These are phyloP conservation scores for Danionella cerebrum DNA, from an alignment of 2,113 vertebrate species.

Conservation along the genomic window DNA sequence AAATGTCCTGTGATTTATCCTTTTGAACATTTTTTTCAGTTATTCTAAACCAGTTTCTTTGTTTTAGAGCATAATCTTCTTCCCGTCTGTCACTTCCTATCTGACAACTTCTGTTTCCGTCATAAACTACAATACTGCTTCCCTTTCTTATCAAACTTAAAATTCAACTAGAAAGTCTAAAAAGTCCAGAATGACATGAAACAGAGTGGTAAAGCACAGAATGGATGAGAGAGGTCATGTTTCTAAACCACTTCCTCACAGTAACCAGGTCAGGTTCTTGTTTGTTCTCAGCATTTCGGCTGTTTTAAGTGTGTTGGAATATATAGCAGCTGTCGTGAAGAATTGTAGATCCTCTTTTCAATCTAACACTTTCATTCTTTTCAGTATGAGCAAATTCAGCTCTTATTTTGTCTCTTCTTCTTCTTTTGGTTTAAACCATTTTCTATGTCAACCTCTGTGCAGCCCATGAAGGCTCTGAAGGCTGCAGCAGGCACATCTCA, in stretches of 20 bases:
- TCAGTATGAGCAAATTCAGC: background rate
- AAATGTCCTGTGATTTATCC: background rate
- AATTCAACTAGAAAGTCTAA: background rate
- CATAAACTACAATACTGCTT: conserved; percentile 22
- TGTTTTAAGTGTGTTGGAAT: background rate
- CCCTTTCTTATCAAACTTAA: background rate
- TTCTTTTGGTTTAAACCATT: too few relatives aligned
- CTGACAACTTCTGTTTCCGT: conserved; percentile 21
- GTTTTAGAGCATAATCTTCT: background rate
- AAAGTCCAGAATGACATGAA: background rate
- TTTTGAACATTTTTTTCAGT: background rate
- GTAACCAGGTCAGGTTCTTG: background rate
- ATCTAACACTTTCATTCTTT: background rate
- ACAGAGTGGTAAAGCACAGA: background rate
- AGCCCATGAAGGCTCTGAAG: conserved; percentile 67
- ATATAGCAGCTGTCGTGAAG: background rate
- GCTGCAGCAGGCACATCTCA: conserved; percentile 68
- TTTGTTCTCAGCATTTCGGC: background rate
- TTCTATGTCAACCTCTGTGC: too few relatives aligned
- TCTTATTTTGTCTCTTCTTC: background rate
- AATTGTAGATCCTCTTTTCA: background rate
- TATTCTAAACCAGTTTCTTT: background rate
- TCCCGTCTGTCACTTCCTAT: conserved; percentile 4
- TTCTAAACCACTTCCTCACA: background rate
- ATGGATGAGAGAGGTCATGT: background rate